A percentile compares a stretch with the other conserved stretches of the same genome.
These are phyloP conservation scores for Drosophila funebris DNA, from an alignment of 1,140 invertebrate species.

Conservation along the genomic window DNA sequence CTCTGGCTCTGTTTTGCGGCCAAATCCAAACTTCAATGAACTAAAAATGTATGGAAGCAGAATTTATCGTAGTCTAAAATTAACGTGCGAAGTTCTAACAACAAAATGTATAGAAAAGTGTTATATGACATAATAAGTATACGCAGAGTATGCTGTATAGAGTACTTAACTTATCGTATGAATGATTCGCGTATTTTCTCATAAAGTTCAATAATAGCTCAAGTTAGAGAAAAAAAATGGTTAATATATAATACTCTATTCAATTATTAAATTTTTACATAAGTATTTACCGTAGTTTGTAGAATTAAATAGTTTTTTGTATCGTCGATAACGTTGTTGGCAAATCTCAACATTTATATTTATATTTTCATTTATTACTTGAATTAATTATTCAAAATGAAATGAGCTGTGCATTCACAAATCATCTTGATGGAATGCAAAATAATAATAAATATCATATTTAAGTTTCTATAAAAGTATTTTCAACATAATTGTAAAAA, in stretches of 20 bases:
- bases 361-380: background rate
- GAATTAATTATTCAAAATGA: background rate
- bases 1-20: background rate
- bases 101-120: background rate
- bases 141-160: background rate
- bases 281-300: no score
- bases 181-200: no score
- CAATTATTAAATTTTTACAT: no score
- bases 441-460: background rate
- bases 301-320: no score
- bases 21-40: constrained; percentile 9
- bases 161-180: background rate
- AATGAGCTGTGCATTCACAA: background rate
- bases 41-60: background rate
- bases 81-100: background rate
- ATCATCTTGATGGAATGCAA: background rate
- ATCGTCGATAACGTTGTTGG: no score
- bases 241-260: no score
- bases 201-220: no score
- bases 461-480: background rate
- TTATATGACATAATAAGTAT: constrained; percentile 1
- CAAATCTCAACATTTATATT: no score
- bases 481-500: constrained; percentile 12
- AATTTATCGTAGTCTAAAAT: constrained; percentile 2
- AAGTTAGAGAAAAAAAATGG: no score